These are phyloP conservation scores for Drosophila kepulauana DNA, from an alignment of 1,140 invertebrate species.

Conservation along the genomic window DNA sequence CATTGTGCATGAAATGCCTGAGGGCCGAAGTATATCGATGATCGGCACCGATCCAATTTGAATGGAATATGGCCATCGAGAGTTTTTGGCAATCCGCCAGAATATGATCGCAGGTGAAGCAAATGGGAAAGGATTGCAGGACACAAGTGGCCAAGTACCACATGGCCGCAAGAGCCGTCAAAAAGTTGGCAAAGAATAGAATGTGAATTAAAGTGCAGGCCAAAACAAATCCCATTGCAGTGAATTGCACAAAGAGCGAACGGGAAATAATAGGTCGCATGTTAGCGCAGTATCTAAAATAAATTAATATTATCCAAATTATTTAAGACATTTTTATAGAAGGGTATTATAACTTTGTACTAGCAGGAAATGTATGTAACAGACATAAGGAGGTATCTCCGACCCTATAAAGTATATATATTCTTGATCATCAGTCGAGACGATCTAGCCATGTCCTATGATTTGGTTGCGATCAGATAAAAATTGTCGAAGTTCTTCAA, in stretches of 20 bases:
- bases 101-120: slow-evolving; percentile 50
- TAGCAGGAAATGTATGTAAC: too few species aligned
- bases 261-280: slow-evolving; percentile 48
- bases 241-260: slow-evolving; percentile 58
- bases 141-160: slow-evolving; percentile 34
- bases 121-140: slow-evolving; percentile 61
- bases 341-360: too few species aligned
- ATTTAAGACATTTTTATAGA: too few species aligned
- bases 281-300: slow-evolving; percentile 33
- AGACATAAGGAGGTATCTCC: too few species aligned
- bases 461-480: too few species aligned
- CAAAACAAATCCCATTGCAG: slow-evolving; percentile 38
- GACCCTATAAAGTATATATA: too few species aligned
- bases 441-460: too few species aligned
- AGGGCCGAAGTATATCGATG: slow-evolving; percentile 39
- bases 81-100: slow-evolving; percentile 40
- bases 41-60: slow-evolving; percentile 49
- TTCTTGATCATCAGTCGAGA: too few species aligned
- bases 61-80: slow-evolving; percentile 52
- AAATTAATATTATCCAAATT: neutral
- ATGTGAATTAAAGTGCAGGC: slow-evolving; percentile 52
- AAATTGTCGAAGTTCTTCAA: too few species aligned
- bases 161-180: slow-evolving; percentile 26
- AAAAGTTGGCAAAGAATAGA: slow-evolving; percentile 47
- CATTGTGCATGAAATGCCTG: slow-evolving; percentile 39